Evolutionary conservation across 2,888 invertebrate species (phyloP).

Genomic region (Hemicrepidius hirtus): DNA sequence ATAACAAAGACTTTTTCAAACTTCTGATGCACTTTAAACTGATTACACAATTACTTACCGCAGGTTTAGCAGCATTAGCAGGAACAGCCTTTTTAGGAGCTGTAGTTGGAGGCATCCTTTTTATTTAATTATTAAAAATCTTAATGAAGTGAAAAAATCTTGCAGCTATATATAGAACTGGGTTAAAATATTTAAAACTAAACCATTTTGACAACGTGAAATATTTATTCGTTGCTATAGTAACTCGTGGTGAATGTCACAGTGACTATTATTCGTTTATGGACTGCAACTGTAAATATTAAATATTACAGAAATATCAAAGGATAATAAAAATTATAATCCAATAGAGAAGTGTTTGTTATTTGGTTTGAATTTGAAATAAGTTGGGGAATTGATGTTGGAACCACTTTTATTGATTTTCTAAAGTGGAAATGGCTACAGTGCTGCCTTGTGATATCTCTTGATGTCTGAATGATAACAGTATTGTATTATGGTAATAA

Average conservation of each 20-base stretch:
- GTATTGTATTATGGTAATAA: conserved; percentile 32
- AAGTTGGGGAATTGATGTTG: conserved; percentile 49
- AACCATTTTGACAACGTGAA: conserved; percentile 50
- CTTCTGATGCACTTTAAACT: neutral
- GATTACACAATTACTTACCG: conserved; percentile 43
- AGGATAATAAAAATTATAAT: too few species aligned
- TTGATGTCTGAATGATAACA: conserved; percentile 1
- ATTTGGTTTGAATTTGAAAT: conserved; percentile 45
- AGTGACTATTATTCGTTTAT: too few species aligned
- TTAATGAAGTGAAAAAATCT: conserved; percentile 23
- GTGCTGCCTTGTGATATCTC: conserved; percentile 45
- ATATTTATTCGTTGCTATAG: conserved; percentile 52
- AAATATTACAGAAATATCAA: too few species aligned
- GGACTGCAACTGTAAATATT: neutral
- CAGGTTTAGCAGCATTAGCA: conserved; percentile 44
- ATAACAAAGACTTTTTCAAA: too few species aligned
- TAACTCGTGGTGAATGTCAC: conserved; percentile 11
- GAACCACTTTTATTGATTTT: conserved; percentile 62
- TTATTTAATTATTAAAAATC: conserved; percentile 15
- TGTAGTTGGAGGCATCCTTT: conserved; percentile 60
- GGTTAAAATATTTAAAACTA: conserved; percentile 37
- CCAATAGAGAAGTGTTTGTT: too few species aligned
- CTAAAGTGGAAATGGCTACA: conserved; percentile 50
- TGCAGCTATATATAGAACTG: conserved; percentile 6
- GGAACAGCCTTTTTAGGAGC: conserved; percentile 52